Evolutionary conservation across 2,797 vertebrate genomes (phyloP), one percentile per base, ranked within the genome.

Genomic region (Parambassis ranga): DNA sequence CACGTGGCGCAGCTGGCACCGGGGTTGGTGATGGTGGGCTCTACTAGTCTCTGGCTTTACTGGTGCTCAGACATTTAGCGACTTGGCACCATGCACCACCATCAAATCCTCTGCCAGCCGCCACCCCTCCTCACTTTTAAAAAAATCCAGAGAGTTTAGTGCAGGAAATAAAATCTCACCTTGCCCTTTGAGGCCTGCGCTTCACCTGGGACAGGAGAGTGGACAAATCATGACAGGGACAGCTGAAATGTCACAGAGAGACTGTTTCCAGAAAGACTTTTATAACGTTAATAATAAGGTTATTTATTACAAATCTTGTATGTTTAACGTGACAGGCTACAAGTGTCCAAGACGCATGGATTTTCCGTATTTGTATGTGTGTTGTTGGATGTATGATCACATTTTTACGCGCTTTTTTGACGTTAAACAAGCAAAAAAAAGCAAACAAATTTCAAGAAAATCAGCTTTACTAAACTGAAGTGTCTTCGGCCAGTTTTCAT

Each of bases 31-130:
- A 57, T 80, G 87, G 84, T 82, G 82, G 81, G 82, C 76, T 73
- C 49, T 64, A 55, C 80, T 70, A 78, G 77, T 84, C 85, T 79
- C 75, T 68, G 73, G 70, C 77, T 79, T 71, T 84, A 86, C 91
- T 91, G 89, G 86, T 87, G 90, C 88, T 90, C 85, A 91, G 91
- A 92, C 90, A 92, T 92, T 93, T 93, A 93, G 90, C 86, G 81
- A 86, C 75, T 92, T 94, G 93, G 92, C 92, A 92, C 48, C 49
- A 76, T 42, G 60, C 14, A 62, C 30, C 47, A 71, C 76, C 75
- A 84, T 78, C 76, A 81, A 60, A 71, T 65, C 46, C 70, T 36
- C 43, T 83, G 87, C 89, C 90, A 91, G 73, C 71, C 84, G 61
- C 47, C 67, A 57, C 69, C 81, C 65, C 65, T 60, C 55, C 72